Evolutionary conservation across 2,888 invertebrate genomes (phyloP).

Genomic region (Julus scanicus): DNA sequence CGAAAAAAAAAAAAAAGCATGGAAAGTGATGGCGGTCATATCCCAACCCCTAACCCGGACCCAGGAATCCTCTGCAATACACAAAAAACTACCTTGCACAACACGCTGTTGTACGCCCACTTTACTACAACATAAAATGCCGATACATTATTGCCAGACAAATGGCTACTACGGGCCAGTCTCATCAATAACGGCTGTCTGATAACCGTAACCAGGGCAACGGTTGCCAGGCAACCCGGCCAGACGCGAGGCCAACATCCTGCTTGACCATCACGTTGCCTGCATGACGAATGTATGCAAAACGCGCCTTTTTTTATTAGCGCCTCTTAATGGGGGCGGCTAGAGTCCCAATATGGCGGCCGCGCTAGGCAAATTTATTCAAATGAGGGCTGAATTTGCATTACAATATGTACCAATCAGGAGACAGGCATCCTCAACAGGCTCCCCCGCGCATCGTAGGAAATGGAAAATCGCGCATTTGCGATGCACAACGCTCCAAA

Average conservation of each 20-base stretch:
- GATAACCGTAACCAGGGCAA: slow-evolving; percentile 51
- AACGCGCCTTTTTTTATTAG: slow-evolving; percentile 17
- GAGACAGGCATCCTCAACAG: slow-evolving; percentile 18
- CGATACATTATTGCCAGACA: slow-evolving; percentile 56
- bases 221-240: slow-evolving; percentile 52
- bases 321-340: not conserved
- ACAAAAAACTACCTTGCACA: slow-evolving; percentile 51
- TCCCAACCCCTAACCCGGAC: slow-evolving; percentile 30
- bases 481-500: slow-evolving; percentile 30
- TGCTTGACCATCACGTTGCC: slow-evolving; percentile 48
- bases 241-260: slow-evolving; percentile 51
- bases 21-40: slow-evolving; percentile 22
- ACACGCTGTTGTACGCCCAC: slow-evolving; percentile 50
- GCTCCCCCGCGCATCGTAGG: not conserved
- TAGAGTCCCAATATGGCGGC: slow-evolving; percentile 36
- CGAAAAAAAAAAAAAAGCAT: not conserved
- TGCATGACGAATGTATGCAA: slow-evolving; percentile 42
- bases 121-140: slow-evolving; percentile 55
- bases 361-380: slow-evolving; percentile 41
- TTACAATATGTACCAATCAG: slow-evolving; percentile 48
- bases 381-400: slow-evolving; percentile 41
- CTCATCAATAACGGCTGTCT: slow-evolving; percentile 56
- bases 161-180: slow-evolving; percentile 56
- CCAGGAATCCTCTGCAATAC: slow-evolving; percentile 31
- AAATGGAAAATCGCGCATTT: slow-evolving; percentile 39